Evolutionary conservation across 2,797 vertebrate species (phyloP), one percentile per base, ranked within the genome.

Genomic region (Kryptolebias ocellatus): DNA sequence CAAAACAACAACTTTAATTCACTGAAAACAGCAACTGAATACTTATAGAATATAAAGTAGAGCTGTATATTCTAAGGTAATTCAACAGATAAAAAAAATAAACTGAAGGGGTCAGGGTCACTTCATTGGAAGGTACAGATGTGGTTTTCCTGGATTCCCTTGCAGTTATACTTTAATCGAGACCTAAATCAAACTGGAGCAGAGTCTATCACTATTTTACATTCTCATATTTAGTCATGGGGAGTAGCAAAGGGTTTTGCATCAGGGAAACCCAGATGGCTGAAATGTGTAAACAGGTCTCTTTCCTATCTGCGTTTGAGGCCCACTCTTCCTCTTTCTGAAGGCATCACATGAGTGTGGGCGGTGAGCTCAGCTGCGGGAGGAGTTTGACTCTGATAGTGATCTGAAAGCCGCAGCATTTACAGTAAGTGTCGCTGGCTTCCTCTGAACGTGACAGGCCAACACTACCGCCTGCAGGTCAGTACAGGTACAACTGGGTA

Each of bases 251-350:
- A 53, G 59, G 57, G 16, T 55, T 60, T 61, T 80, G 57, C 69
- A 70, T 77, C 52, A 84, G 79, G 79, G 75, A 80, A 80, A 79
- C 71, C 58, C 65, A 28, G n/a, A 60, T 24, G 37, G 15, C 44
- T 28, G 10, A 61, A 63, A 50, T 62, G 29, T 64, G 29, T 58
- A 39, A 66, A n/a, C 34, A n/a, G 42, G 49, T 52, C 62, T 72
- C 53, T 64, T 45, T 60, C 6, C 24, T 39, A 55, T 71, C 53
- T 54, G 49, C 39, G 24, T 47, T n/a, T 44, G 15, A 14, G 46
- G 76, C 80, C 60, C 4, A 61, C 52, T 64, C 76, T 82, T 83
- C 74, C 74, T 80, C 74, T 83, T 82, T 81, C 64, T 58, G 24
- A 67, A 42, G 49, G 11, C 2, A 44, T 73, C 63, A 73, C 45